Conservation (phyloP, 2,888 invertebrate genomes). For the Tenodera sinensis region DNA sequence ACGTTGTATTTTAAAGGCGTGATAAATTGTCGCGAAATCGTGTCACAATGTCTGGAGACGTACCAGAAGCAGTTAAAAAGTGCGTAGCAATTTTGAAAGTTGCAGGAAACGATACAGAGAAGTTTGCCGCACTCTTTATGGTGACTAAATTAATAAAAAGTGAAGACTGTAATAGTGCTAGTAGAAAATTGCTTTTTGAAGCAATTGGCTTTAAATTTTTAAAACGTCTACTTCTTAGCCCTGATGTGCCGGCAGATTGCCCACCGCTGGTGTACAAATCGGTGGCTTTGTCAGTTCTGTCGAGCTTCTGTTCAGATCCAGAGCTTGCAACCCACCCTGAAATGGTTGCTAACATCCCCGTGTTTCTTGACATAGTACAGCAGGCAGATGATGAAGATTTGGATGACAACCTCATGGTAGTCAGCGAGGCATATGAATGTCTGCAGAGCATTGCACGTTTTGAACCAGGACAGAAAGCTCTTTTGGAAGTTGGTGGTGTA, state of each 20-base stretch:
- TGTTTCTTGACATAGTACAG: slow-evolving; percentile 78
- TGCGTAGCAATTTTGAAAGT: slow-evolving; percentile 75
- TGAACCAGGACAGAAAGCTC: slow-evolving; percentile 73
- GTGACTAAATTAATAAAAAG: slow-evolving; percentile 85
- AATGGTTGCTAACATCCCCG: slow-evolving; percentile 77
- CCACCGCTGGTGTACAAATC: slow-evolving; percentile 88
- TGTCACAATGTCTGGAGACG: not conserved
- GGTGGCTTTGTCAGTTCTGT: slow-evolving; percentile 81
- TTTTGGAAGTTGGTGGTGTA: slow-evolving; percentile 74
- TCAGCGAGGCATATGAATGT: slow-evolving; percentile 82
- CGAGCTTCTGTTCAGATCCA: slow-evolving; percentile 79
- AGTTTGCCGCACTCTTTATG: slow-evolving; percentile 87
- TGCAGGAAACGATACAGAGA: slow-evolving; percentile 82
- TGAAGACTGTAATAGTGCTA: slow-evolving; percentile 70
- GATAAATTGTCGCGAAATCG: too few relatives aligned
- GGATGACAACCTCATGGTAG: slow-evolving; percentile 81
- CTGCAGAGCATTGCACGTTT: slow-evolving; percentile 75
- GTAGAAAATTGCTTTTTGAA: slow-evolving; percentile 76
- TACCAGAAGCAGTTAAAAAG: slow-evolving; percentile 77
- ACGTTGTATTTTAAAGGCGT: too few relatives aligned
- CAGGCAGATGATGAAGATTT: slow-evolving; percentile 79
- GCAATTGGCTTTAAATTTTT: slow-evolving; percentile 87
- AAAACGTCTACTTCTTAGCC: slow-evolving; percentile 70
- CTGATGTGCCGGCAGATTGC: slow-evolving; percentile 79
- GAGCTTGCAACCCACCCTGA: slow-evolving; percentile 78